phyloP scores from a whole-genome alignment of 2,113 vertebrate genomes.

The Callaeas wilsoni region DNA sequence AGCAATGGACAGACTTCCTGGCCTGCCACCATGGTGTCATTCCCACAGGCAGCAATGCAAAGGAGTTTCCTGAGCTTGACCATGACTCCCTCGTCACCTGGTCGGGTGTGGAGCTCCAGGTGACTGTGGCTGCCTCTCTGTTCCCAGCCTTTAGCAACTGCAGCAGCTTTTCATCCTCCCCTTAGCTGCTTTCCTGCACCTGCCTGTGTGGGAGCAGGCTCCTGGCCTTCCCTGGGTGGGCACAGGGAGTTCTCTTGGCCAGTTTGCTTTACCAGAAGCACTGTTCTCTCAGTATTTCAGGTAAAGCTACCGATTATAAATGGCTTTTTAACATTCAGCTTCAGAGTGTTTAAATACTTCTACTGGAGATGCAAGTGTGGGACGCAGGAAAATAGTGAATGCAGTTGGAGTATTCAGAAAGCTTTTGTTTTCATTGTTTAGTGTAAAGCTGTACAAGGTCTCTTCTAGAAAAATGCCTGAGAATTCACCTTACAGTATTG shows the following conservation, averaged over 20 bases:
- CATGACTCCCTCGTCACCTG: not conserved
- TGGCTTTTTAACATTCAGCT: not conserved
- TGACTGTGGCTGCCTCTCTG: not conserved
- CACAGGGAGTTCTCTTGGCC: not conserved
- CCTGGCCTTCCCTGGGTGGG: not conserved
- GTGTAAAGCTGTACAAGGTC: not conserved
- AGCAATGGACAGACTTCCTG: not conserved
- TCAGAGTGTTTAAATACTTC: not conserved
- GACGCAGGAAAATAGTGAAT: not conserved
- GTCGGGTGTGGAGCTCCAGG: not conserved
- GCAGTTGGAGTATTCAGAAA: not conserved
- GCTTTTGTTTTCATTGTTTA: not conserved
- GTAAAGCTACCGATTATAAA: not conserved
- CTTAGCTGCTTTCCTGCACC: not conserved
- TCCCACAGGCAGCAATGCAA: not conserved
- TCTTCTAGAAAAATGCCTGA: not conserved
- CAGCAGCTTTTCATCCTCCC: not conserved
- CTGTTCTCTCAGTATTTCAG: not conserved
- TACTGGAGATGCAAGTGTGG: not conserved
- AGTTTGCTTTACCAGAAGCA: not conserved
- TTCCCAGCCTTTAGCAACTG: not conserved
- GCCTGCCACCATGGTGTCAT: accelerated
- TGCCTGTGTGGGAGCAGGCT: not conserved
- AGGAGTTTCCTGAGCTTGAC: not conserved
- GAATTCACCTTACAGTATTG: not conserved